Conservation (phyloP, 2,888 invertebrate genomes). For the Drosophila histrio region DNA sequence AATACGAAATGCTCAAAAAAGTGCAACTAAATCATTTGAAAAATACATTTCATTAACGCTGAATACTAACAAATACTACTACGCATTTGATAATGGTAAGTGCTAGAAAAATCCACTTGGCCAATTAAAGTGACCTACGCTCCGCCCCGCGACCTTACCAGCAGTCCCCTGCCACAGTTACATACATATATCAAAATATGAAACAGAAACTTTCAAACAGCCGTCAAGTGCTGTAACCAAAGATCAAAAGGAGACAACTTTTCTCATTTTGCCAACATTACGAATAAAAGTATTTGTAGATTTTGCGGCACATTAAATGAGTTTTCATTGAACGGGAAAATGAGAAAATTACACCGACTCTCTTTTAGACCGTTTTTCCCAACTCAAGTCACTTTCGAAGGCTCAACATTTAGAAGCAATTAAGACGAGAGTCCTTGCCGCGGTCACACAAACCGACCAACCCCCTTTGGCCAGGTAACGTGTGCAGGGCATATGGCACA, state of each 20-base stretch:
- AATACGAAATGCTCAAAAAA: conserved; percentile 18
- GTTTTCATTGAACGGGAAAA: conserved; percentile 78
- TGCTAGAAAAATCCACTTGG: conserved; percentile 48
- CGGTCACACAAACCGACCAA: conserved; percentile 16
- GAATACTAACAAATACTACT: conserved; percentile 4
- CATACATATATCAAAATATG: conserved; percentile 4
- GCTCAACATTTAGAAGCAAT: conserved; percentile 69
- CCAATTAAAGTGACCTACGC: conserved; percentile 9
- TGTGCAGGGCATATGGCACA: conserved; percentile 34
- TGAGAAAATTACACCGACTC: conserved; percentile 65
- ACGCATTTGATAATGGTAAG: conserved; percentile 63
- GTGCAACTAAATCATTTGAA: conserved; percentile 17
- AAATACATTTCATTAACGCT: conserved; percentile 1
- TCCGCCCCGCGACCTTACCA: not conserved
- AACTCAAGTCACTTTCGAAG: conserved; percentile 16
- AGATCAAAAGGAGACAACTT: conserved; percentile 74
- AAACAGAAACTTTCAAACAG: conserved; percentile 34
- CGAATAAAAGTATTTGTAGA: conserved; percentile 6
- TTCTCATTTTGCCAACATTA: conserved; percentile 60
- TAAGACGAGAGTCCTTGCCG: conserved; percentile 54
- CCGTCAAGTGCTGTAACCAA: conserved; percentile 23
- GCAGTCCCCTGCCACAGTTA: conserved; percentile 20
- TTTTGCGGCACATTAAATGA: conserved; percentile 43
- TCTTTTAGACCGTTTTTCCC: conserved; percentile 30
- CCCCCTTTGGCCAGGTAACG: conserved; percentile 15